These are phyloP conservation scores for Scolopax bukidnonensis DNA, from an alignment of 2,797 vertebrate species.

Conservation along the genomic window DNA sequence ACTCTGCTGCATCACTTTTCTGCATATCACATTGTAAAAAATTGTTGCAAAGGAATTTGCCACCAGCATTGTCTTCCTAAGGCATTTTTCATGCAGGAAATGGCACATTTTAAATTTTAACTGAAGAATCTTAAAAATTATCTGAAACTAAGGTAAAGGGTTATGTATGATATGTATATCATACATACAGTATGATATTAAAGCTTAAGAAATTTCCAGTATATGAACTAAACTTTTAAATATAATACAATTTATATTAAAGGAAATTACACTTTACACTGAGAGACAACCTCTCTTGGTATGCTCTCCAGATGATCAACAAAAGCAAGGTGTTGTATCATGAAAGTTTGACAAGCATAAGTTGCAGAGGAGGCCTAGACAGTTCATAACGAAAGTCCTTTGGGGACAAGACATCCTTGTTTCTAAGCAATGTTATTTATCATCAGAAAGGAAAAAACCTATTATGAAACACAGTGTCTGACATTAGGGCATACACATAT, in stretches of 20 bases:
- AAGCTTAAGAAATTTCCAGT: background rate
- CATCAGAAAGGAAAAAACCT: background rate
- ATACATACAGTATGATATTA: background rate
- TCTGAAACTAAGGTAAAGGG: background rate
- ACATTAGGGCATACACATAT: background rate
- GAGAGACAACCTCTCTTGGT: background rate
- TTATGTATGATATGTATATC: too few species aligned
- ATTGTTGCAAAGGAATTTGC: background rate
- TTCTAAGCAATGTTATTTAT: background rate
- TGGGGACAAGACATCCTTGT: background rate
- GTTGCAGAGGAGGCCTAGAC: background rate
- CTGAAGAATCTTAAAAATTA: background rate
- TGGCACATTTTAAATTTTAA: background rate
- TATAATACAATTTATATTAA: background rate
- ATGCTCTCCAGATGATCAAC: background rate
- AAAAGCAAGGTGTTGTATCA: background rate
- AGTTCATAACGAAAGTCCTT: background rate
- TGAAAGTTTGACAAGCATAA: background rate
- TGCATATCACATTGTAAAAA: background rate
- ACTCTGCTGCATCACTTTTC: background rate
- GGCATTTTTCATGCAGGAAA: background rate
- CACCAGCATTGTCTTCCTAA: background rate
- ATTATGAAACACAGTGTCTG: background rate
- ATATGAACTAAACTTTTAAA: background rate
- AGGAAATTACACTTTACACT: background rate